Evolutionary conservation across 92 coral and sea anemone genomes (phyloP).

Genomic region (Micromussa lordhowensis): DNA sequence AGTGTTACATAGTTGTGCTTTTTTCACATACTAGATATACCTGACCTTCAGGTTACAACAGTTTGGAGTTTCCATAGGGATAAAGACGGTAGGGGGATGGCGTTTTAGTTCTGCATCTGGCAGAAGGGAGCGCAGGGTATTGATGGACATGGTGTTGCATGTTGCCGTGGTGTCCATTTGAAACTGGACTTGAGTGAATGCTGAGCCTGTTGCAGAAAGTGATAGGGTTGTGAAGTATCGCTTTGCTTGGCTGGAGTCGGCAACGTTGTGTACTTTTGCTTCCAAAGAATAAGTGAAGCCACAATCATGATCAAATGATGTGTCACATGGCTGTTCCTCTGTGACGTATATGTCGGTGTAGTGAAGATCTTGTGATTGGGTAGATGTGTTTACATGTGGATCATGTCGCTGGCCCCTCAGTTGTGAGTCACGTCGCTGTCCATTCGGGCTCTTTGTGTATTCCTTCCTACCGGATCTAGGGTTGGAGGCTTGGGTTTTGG

Average conservation of each 20-base stretch:
- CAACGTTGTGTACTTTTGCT: constrained; percentile 20
- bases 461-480: constrained; percentile 7
- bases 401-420: background rate
- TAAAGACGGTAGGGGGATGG: constrained; percentile 59
- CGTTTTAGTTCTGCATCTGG: constrained; percentile 19
- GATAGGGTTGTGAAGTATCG: no score
- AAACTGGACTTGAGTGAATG: no score
- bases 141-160: constrained; percentile 59
- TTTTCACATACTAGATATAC: constrained; percentile 54
- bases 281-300: constrained; percentile 3
- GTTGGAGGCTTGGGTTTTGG: background rate
- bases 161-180: constrained; percentile 76
- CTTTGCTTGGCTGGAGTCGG: background rate
- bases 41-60: constrained; percentile 56
- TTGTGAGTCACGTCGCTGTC: no score
- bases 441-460: constrained; percentile 14
- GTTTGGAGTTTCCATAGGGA: constrained; percentile 63
- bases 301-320: no score
- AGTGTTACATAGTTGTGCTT: constrained; percentile 19
- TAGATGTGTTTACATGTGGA: no score
- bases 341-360: no score
- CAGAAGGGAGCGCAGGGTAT: constrained; percentile 31
- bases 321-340: no score
- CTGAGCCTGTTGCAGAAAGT: no score
- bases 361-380: no score